phyloP scores from a whole-genome alignment of 1,140 invertebrate species.

The Pseudomyrmex cubaensis region DNA sequence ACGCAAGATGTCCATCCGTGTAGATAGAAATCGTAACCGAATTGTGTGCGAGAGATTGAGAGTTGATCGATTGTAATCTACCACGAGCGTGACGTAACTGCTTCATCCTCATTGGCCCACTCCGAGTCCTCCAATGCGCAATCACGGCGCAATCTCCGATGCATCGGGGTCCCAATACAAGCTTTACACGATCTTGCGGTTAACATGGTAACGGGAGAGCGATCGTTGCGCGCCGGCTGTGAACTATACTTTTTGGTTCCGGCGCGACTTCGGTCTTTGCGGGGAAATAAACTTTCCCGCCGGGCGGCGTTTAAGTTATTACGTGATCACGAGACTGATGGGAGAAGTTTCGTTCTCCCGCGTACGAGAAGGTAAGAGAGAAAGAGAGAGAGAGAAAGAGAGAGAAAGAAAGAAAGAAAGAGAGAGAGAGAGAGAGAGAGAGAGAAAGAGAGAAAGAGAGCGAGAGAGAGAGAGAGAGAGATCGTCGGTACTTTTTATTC shows the following conservation, averaged over 20 bases:
- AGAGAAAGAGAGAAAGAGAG: too few species aligned
- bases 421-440: background rate
- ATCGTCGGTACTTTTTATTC: conserved; percentile 46
- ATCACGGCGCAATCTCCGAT: conserved; percentile 22
- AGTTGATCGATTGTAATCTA: conserved; percentile 44
- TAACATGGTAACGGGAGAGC: conserved; percentile 19
- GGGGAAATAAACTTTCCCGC: conserved; percentile 36
- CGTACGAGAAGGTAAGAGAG: conserved; percentile 13
- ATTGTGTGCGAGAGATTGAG: conserved; percentile 28
- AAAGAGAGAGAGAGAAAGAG: too few species aligned
- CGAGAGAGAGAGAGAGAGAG: too few species aligned
- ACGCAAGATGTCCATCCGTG: background rate
- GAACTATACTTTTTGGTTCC: conserved; percentile 25
- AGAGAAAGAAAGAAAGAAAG: too few species aligned
- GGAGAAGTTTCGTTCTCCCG: conserved; percentile 22
- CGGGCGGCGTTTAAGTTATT: conserved; percentile 43
- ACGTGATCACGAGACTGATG: conserved; percentile 53
- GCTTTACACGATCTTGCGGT: conserved; percentile 24
- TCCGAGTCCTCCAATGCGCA: conserved; percentile 15
- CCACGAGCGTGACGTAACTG: conserved; percentile 6
- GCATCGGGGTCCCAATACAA: conserved; percentile 6
- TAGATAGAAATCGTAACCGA: conserved; percentile 9
- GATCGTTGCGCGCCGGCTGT: background rate
- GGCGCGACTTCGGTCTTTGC: conserved; percentile 25
- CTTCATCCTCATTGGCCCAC: conserved; percentile 24